Base-by-base conservation (phyloP, 2,797 vertebrate species). In the Tadarida brasiliensis region DNA sequence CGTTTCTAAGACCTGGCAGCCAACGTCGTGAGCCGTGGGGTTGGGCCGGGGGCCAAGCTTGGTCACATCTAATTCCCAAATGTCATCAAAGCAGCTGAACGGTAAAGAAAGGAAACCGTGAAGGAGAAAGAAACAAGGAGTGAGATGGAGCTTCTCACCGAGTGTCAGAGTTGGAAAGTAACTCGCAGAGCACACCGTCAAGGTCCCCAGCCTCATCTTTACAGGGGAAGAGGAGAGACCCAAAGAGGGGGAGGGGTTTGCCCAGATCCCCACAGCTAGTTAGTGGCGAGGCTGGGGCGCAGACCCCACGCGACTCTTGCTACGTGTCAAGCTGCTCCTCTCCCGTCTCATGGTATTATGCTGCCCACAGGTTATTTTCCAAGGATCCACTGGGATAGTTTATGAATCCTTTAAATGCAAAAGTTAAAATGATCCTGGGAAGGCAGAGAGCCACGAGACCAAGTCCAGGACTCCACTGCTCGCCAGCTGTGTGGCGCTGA, bases 381-480 rank as follows among this genome's bases (percentile, higher is more conserved):
- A 87, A 49, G 11, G 19, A 59, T 56, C 83, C 56, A 7, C 22
- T 24, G 17, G 39, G 82, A 63, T 84, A 35, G 44, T 87, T 47
- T 54, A 7, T 54, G 22, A n/a, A 76, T 57, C 35, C 35, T 91
- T 78, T 68, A 33, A 28, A 10, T 76, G 47, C 83, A 91, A 76
- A 96, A 78, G 80, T 63, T 47, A 12, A 91, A 96, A 76, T 19
- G 39, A 71, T 77, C 0, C 33, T 39, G 16, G 67, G 80, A 93
- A 84, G 28, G 65, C 68, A 67, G 35, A 77, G 28, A 77, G 11
- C 63, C 33, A 26, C 0, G 24, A 54, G 15, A 87, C 9, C 22
- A 35, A 30, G 6, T 33, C 90, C 26, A 49, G 15, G 26, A 82
- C 19, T 90, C 30, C n/a, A 8, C 86, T 57, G 20, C 26, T 67